Base-by-base conservation (phyloP, 2,888 invertebrate species). In the Tuta absoluta region DNA sequence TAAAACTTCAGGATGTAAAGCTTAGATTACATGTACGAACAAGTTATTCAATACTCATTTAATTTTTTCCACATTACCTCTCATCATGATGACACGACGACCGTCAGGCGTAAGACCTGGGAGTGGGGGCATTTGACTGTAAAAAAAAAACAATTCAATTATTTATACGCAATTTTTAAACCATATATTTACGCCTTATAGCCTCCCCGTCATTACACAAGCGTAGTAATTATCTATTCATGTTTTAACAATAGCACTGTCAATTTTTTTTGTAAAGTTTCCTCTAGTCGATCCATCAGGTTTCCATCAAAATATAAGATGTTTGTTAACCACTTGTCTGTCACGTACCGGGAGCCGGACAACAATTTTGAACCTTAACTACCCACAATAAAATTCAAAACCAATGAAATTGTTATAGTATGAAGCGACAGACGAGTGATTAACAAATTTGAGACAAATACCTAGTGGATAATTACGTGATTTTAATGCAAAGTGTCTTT, bases 91-190 rank as follows among this genome's bases (percentile, higher is more conserved):
- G 0, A 97, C 96, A 64, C 97, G 93, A 53, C 95, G 93, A 1
- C 96, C 97, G 65, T 95, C 94, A 33, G 95, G 94, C 0, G 97
- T 97, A 21, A 97, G 90, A 12, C 96, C 96, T 0, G 97, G 96
- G 62, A 97, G 85, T 2, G 96, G 96, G 10, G 97, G 96, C 76
- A 95, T 93, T 82, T 95, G 94, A 63, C 96, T 96, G 84, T 2
- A 88, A 87, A 66, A 61, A 68, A 67, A 66, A 21, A 10, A 10
- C 10, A 21, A 21, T 49, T 12, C 11, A 49, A 12, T 23, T 51
- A 5, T 21, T 51, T 3, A 23, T 51, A 23, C 21, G 12, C 12
- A 51, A 51, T 51, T 51, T 51, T 0, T 10, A 23, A 19, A 12
- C 21, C 19, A 11, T 51, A 51, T 51, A 41, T 41, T 38, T 41